These are phyloP conservation scores for Macquaria ambigua DNA, from an alignment of 2,113 vertebrate genomes.

Conservation along the genomic window DNA sequence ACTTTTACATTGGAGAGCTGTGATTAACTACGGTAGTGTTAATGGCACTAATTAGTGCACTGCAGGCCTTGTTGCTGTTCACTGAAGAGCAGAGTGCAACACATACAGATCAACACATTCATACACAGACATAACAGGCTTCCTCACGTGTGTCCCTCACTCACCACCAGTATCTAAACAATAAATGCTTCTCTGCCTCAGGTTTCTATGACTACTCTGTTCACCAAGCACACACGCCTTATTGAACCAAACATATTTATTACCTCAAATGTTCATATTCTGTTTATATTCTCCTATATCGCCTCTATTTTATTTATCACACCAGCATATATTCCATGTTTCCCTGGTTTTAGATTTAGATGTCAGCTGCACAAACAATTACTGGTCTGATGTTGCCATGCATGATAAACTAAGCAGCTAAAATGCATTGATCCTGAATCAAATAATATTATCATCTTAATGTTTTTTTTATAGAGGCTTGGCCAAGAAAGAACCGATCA, in stretches of 20 bases:
- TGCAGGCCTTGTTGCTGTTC: conserved; percentile 25
- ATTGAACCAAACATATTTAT: not conserved
- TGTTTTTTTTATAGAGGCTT: not conserved
- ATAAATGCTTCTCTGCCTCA: not conserved
- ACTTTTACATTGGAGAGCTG: conserved; percentile 42
- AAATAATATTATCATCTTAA: conserved; percentile 41
- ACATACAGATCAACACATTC: not conserved
- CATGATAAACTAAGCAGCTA: conserved; percentile 50
- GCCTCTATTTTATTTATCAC: not conserved
- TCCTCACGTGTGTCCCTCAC: not conserved
- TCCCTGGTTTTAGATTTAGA: conserved; percentile 7
- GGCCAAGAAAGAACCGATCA: conserved; percentile 8
- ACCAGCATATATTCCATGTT: not conserved
- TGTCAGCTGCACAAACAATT: conserved; percentile 19
- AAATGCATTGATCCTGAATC: conserved; percentile 36
- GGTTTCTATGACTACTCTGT: conserved; percentile 6
- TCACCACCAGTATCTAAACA: not conserved
- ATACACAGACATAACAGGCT: conserved; percentile 24
- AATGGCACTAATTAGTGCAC: conserved; percentile 44
- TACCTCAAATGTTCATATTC: not conserved
- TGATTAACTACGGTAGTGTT: conserved; percentile 45
- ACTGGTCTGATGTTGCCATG: not conserved
- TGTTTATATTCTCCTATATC: not conserved
- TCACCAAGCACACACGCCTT: not conserved
- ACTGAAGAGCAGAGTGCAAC: not conserved